Percentiles rank a stretch among this genome's conserved stretches.
Conservation (phyloP, 2,113 vertebrate species). For the Genyomyrus donnyi region DNA sequence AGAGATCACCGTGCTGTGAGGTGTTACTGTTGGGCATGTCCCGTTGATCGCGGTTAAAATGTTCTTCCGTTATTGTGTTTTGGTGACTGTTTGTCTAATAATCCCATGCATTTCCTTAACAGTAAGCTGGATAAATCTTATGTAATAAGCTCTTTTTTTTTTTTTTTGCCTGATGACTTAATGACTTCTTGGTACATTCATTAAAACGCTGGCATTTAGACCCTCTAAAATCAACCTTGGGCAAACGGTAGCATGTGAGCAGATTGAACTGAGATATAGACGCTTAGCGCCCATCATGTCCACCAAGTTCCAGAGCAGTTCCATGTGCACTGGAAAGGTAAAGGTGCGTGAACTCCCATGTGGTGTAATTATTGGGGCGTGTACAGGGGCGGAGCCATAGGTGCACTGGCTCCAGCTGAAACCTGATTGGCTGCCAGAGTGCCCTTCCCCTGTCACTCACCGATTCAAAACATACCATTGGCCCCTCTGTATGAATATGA, state of each 20-base stretch:
- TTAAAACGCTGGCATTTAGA: neutral
- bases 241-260: neutral
- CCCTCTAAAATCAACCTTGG: neutral
- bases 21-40: conserved; percentile 7
- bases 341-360: neutral
- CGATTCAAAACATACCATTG: neutral
- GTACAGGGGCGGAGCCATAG: neutral
- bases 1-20: conserved; percentile 14
- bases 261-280: neutral
- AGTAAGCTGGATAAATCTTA: neutral
- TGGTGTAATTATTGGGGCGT: neutral
- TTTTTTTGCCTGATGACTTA: neutral
- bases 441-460: neutral
- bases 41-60: neutral
- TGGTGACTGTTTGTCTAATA: neutral
- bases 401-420: neutral
- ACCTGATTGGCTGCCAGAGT: neutral
- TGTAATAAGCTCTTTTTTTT: neutral
- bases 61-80: neutral
- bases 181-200: neutral
- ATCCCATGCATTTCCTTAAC: neutral
- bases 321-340: neutral
- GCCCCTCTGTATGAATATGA: neutral
- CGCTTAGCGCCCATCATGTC: neutral
- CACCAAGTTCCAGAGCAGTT: neutral